Percentiles rank a stretch among this genome's conserved stretches.
phyloP scores from a whole-genome alignment of 2,113 vertebrate species.

The Coreoperca whiteheadi region DNA sequence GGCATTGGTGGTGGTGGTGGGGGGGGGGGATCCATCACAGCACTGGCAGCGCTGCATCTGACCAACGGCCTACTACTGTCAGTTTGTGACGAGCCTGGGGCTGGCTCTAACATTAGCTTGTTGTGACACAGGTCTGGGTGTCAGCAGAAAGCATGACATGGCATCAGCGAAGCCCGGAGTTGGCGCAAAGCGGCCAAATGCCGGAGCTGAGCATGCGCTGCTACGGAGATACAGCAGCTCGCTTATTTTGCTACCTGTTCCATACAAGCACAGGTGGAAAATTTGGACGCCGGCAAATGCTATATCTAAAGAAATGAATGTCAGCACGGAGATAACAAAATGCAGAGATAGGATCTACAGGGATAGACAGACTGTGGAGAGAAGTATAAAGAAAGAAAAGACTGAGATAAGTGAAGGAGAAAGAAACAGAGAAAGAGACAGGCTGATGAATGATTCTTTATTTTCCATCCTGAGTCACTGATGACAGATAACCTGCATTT shows the following conservation, averaged over 20 bases:
- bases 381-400: conserved; percentile 48
- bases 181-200: conserved; percentile 47
- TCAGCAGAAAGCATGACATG: conserved; percentile 73
- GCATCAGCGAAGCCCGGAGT: conserved; percentile 59
- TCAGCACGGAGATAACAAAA: not conserved
- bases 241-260: conserved; percentile 43
- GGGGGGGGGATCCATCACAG: conserved; percentile 58
- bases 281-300: conserved; percentile 26
- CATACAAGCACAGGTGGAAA: conserved; percentile 24
- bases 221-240: conserved; percentile 23
- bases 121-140: conserved; percentile 76
- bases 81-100: conserved; percentile 58
- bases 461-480: conserved; percentile 73
- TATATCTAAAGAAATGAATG: conserved; percentile 45
- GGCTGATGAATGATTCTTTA: conserved; percentile 76
- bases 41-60: conserved; percentile 59
- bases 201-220: not conserved
- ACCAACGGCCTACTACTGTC: conserved; percentile 83
- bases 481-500: conserved; percentile 81
- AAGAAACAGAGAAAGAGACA: conserved; percentile 44
- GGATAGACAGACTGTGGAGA: conserved; percentile 49
- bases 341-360: conserved; percentile 37
- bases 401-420: conserved; percentile 55
- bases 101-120: conserved; percentile 55
- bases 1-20: not conserved